Evolutionary conservation across 2,888 invertebrate genomes (phyloP).

Genomic region (Megamerina dolium): DNA sequence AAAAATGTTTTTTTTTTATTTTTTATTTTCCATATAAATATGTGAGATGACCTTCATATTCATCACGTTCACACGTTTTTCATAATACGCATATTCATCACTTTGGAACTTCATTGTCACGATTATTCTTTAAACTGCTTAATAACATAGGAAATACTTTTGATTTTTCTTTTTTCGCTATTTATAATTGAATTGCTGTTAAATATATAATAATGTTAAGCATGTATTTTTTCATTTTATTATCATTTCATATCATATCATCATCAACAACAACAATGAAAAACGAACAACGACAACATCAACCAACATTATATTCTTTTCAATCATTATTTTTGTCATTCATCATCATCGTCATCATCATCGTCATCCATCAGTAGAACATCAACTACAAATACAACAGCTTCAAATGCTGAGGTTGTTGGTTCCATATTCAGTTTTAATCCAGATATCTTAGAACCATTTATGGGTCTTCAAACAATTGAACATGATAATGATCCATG

Average conservation of each 20-base stretch:
- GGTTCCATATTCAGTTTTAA: conserved; percentile 23
- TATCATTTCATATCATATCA: conserved; percentile 14
- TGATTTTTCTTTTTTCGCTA: too few species aligned
- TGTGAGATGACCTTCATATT: neutral
- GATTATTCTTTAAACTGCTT: too few species aligned
- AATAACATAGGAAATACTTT: too few species aligned
- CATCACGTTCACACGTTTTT: neutral
- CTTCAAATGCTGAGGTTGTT: conserved; percentile 16
- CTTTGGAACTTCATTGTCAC: too few species aligned
- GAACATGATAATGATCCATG: conserved; percentile 38
- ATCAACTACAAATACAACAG: conserved; percentile 2
- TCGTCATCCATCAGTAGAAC: conserved; percentile 4
- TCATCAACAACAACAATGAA: conserved; percentile 9
- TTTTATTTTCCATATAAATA: neutral
- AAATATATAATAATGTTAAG: too few species aligned
- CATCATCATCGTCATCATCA: conserved; percentile 10
- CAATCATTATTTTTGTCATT: too few species aligned
- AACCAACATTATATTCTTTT: conserved; percentile 5
- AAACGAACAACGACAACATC: conserved; percentile 8
- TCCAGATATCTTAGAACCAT: conserved; percentile 32
- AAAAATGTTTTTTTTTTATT: neutral
- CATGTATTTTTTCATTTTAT: too few species aligned
- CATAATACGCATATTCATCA: conserved; percentile 19
- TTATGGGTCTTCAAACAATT: conserved; percentile 36
- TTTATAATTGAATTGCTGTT: too few species aligned